Base-by-base conservation (phyloP, 2,888 invertebrate species). In the Brenthis hecate region DNA sequence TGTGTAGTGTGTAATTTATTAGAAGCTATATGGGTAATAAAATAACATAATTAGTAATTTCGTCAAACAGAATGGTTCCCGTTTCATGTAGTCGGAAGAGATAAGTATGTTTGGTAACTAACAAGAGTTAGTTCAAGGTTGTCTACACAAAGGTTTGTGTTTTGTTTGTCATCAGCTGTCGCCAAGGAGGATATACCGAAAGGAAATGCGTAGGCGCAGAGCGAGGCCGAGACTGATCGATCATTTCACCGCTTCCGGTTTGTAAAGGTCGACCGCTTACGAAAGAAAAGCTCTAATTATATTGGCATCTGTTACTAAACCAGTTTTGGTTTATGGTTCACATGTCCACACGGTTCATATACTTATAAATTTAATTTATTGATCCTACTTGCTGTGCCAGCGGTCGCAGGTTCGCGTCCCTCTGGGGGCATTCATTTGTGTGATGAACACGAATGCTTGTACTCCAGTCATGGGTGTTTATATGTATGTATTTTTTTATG, bases 231-330 rank as follows among this genome's bases (percentile, higher is more conserved):
- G 74, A 71, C 81, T 85, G 85, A 89, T 88, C 85, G 87, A 88
- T 88, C 85, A 88, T 88, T 89, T 88, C 87, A 82, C 80, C 43
- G 69, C 78, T 89, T 89, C 89, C 89, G 81, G 85, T 80, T 72
- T 16, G 6, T 61, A 79, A 80, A 88, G 89, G 87, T 75, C 85
- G 76, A 56, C 84, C 65, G 75, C 85, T 78, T 85, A 83, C 86
- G 78, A 79, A 82, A 85, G 80, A 69, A 77, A 77, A 77, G 75
- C 73, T 75, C 75, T 72, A 69, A 72, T 75, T 62, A 67, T 50
- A 50, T 48, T 28, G 60, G 8, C 50, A n/a, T n/a, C 28, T 28
- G 4, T 50, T 60, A 50, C 13, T 60, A 28, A 50, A 60, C 48
- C 60, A 50, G 60, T 60, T 60, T 60, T n/a, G n/a, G n/a, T 32